Percentiles rank a stretch among this genome's conserved stretches.
Evolutionary conservation across 2,113 vertebrate genomes (phyloP).

Genomic region (Morphnarchus princeps): DNA sequence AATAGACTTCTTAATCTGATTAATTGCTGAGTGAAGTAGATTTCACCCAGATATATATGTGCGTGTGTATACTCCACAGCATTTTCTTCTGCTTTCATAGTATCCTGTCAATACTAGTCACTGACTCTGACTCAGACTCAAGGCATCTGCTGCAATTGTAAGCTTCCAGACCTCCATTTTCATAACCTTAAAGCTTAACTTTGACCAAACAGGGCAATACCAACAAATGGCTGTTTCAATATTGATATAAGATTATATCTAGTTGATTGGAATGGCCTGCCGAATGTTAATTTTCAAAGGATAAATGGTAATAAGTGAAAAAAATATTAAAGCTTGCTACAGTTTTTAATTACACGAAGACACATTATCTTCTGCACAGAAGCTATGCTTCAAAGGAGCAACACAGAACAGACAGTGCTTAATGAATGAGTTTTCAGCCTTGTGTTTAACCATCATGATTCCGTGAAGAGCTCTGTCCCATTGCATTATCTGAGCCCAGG

Average conservation of each 20-base stretch:
- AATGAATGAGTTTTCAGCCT: background rate
- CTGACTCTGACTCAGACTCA: background rate
- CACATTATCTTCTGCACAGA: background rate
- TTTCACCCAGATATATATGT: background rate
- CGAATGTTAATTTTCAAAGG: background rate
- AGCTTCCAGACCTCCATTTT: background rate
- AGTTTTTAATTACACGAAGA: background rate
- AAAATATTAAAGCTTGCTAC: background rate
- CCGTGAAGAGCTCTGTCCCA: background rate
- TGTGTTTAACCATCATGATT: background rate
- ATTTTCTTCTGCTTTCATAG: background rate
- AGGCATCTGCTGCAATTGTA: background rate
- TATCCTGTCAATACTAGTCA: background rate
- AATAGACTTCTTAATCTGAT: background rate
- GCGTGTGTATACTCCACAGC: background rate
- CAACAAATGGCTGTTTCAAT: background rate
- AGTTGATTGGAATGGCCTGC: background rate
- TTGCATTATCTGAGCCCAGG: background rate
- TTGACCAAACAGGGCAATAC: background rate
- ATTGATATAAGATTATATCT: background rate
- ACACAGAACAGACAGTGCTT: background rate
- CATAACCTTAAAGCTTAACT: background rate
- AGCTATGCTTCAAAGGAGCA: background rate
- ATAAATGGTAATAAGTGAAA: background rate
- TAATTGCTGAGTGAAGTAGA: slow-evolving; percentile 3